Evolutionary conservation across 2,797 vertebrate genomes (phyloP).

Genomic region (Nyctalus aviator): DNA sequence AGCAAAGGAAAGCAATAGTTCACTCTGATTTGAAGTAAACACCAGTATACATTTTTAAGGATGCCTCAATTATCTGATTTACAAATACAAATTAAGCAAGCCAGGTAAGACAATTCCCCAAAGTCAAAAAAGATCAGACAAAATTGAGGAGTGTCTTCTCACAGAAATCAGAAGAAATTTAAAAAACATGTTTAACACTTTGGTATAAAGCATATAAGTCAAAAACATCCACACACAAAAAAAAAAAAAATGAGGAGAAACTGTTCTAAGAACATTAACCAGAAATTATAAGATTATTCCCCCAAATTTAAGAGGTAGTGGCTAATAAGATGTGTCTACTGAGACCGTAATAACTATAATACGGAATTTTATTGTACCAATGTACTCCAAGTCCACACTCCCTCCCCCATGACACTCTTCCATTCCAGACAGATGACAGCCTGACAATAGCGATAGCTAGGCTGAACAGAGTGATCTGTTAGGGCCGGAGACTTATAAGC

Average conservation of each 20-base stretch:
- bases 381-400: neutral
- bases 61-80: slow-evolving; percentile 44
- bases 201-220: neutral
- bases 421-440: neutral
- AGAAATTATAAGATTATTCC: neutral
- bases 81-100: slow-evolving; percentile 54
- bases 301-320: neutral
- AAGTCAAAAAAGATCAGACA: slow-evolving; percentile 30
- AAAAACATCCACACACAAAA: slow-evolving; percentile 16
- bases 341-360: neutral
- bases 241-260: slow-evolving; percentile 3
- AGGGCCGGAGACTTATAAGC: neutral
- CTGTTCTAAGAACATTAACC: neutral
- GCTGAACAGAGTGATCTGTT: neutral
- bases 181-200: neutral
- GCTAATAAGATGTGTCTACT: neutral
- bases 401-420: neutral
- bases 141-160: slow-evolving; percentile 32
- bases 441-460: neutral
- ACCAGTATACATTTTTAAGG: slow-evolving; percentile 29
- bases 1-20: slow-evolving; percentile 43
- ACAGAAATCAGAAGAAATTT: slow-evolving; percentile 54
- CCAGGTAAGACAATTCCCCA: neutral
- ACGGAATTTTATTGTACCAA: neutral
- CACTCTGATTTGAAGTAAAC: slow-evolving; percentile 42